A percentile compares a stretch with the other conserved stretches of the same genome.
phyloP scores from a whole-genome alignment of 2,888 invertebrate genomes.

The Drosophila algonquin region DNA sequence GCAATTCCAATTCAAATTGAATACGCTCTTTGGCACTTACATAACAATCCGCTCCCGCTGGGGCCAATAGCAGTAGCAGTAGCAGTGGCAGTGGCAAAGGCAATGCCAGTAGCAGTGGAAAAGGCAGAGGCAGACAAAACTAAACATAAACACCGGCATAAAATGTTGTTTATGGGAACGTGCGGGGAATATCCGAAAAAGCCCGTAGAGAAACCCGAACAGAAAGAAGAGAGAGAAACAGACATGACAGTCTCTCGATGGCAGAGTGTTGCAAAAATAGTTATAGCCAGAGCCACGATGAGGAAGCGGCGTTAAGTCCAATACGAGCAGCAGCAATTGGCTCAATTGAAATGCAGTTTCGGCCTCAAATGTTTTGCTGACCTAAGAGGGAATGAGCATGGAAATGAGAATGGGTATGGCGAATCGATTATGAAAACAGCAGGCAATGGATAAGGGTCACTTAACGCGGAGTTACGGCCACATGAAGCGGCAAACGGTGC shows the following conservation, averaged over 20 bases:
- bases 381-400: conserved; percentile 16
- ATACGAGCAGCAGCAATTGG: conserved; percentile 50
- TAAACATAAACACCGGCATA: conserved; percentile 64
- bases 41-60: conserved; percentile 45
- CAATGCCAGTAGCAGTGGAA: conserved; percentile 11
- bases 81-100: conserved; percentile 3
- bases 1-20: conserved; percentile 63
- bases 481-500: conserved; percentile 42
- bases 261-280: not conserved
- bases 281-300: conserved; percentile 15
- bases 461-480: conserved; percentile 21
- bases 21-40: conserved; percentile 58
- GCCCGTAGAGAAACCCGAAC: conserved; percentile 1
- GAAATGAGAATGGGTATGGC: conserved; percentile 13
- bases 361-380: conserved; percentile 8
- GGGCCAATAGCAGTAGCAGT: conserved; percentile 10
- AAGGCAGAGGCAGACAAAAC: conserved; percentile 34
- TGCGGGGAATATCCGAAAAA: conserved; percentile 47
- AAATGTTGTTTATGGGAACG: conserved; percentile 67
- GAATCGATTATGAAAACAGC: conserved; percentile 31
- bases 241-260: not conserved
- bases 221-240: not conserved
- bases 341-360: conserved; percentile 45
- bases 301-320: conserved; percentile 65
- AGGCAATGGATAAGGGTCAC: conserved; percentile 27